Conservation (phyloP, 1,140 invertebrate genomes). For the Saxidomus purpurata region DNA sequence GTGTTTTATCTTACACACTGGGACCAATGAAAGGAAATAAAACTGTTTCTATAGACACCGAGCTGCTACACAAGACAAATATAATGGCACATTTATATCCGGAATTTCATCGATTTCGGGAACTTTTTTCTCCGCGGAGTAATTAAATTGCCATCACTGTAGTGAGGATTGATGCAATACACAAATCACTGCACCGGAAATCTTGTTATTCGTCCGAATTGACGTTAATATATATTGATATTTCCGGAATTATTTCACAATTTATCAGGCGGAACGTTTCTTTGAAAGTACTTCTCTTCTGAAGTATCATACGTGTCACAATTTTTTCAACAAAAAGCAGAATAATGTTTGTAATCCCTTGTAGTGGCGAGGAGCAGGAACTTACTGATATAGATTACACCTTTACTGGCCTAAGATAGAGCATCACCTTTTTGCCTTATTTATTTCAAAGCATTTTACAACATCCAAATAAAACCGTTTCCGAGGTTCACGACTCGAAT, state of each 20-base stretch:
- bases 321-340: too few species aligned
- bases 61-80: conserved; percentile 39
- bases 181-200: conserved; percentile 59
- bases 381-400: too few species aligned
- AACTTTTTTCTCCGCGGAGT: conserved; percentile 59
- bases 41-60: conserved; percentile 50
- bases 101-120: conserved; percentile 47
- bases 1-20: conserved; percentile 8
- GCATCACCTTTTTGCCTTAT: too few species aligned
- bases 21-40: conserved; percentile 40
- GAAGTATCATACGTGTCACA: too few species aligned
- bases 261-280: conserved; percentile 24
- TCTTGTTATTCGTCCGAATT: conserved; percentile 36
- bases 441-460: too few species aligned
- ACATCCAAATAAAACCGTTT: too few species aligned
- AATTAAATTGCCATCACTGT: conserved; percentile 55
- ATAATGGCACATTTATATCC: conserved; percentile 50
- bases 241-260: conserved; percentile 4
- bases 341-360: too few species aligned
- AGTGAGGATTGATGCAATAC: conserved; percentile 36
- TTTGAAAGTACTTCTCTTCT: background rate
- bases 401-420: too few species aligned
- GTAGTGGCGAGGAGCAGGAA: too few species aligned
- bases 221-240: conserved; percentile 64
- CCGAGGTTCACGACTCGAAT: too few species aligned